phyloP scores from a whole-genome alignment of 2,888 invertebrate genomes.

The Leucophenga maculata region DNA sequence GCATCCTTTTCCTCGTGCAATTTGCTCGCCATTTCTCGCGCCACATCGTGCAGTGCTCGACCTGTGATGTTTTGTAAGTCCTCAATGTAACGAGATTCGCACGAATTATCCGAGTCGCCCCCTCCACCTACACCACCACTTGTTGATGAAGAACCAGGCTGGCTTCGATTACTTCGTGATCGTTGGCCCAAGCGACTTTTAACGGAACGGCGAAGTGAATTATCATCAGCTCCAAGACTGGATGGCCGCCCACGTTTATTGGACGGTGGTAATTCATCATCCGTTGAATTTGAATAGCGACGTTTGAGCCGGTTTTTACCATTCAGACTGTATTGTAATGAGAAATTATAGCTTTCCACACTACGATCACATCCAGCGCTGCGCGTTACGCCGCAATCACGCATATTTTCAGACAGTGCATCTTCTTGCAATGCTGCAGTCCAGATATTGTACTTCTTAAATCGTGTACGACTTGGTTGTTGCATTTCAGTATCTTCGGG shows the following conservation, averaged over 20 bases:
- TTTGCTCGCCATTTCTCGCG: conserved; percentile 82
- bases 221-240: conserved; percentile 36
- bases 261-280: conserved; percentile 55
- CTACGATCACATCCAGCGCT: conserved; percentile 75
- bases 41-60: conserved; percentile 72
- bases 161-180: conserved; percentile 39
- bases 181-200: conserved; percentile 61
- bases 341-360: conserved; percentile 85
- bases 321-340: conserved; percentile 77
- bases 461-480: conserved; percentile 70
- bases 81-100: conserved; percentile 72
- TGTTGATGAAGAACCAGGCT: conserved; percentile 64
- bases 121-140: conserved; percentile 66
- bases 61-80: conserved; percentile 76
- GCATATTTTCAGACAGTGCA: conserved; percentile 83
- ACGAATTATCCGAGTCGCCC: conserved; percentile 71
- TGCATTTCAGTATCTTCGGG: conserved; percentile 46
- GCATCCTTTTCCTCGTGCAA: conserved; percentile 82
- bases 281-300: conserved; percentile 67
- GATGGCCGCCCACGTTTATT: conserved; percentile 61
- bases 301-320: conserved; percentile 71
- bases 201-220: conserved; percentile 43
- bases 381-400: conserved; percentile 83
- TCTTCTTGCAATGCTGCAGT: conserved; percentile 83
- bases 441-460: conserved; percentile 86